These are phyloP conservation scores for Grammatotria lemairii DNA, from an alignment of 2,113 vertebrate species.

Conservation along the genomic window DNA sequence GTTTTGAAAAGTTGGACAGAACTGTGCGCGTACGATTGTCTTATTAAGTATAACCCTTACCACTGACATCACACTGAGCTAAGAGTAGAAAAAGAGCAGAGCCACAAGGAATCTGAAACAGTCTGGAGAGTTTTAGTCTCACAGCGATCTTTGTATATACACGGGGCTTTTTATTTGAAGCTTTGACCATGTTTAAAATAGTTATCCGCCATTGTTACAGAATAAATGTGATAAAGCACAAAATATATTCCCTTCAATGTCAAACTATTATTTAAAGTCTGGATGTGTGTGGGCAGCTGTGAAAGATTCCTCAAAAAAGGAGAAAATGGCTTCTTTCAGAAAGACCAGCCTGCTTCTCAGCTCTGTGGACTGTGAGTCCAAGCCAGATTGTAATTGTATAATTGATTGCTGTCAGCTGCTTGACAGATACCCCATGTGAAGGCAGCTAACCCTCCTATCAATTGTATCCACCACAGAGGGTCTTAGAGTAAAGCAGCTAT, in stretches of 20 bases:
- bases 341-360: background rate
- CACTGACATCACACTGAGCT: background rate
- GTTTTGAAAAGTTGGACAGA: background rate
- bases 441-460: background rate
- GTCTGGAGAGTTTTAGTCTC: background rate
- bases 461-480: background rate
- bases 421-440: conserved; percentile 31
- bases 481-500: background rate
- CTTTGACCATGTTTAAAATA: background rate
- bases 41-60: background rate
- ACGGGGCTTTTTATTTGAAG: background rate
- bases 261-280: background rate
- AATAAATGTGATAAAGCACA: background rate
- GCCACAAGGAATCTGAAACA: background rate
- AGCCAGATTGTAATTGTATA: conserved; percentile 38
- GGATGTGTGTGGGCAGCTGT: background rate
- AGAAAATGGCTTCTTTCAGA: background rate
- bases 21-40: accelerated
- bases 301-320: background rate
- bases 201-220: background rate
- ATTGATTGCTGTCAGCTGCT: conserved; percentile 47
- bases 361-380: background rate
- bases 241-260: background rate
- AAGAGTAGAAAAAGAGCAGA: background rate
- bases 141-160: background rate